Percentiles rank a stretch among this genome's conserved stretches.
These are phyloP conservation scores for Eledona agricola DNA, from an alignment of 2,888 invertebrate species.

Conservation along the genomic window DNA sequence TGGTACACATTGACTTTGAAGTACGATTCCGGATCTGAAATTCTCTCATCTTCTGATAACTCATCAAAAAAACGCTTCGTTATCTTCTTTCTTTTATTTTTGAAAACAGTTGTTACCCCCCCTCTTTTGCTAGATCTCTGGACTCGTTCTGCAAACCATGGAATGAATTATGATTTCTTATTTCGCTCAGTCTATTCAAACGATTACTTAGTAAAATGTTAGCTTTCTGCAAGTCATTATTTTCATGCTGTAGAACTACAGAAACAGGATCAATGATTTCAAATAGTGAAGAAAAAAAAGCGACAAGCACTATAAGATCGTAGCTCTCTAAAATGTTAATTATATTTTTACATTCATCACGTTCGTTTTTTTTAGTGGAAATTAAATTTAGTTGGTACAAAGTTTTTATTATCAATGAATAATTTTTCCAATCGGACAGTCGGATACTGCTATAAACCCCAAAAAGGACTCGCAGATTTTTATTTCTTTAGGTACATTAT, in stretches of 20 bases:
- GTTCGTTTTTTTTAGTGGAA: constrained; percentile 1
- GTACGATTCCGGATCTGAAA: constrained; percentile 39
- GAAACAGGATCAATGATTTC: constrained; percentile 50
- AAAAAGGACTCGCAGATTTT: constrained; percentile 10
- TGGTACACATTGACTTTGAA: constrained; percentile 40
- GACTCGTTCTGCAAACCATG: constrained; percentile 1
- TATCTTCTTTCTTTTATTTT: background rate
- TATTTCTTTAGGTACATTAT: constrained; percentile 6
- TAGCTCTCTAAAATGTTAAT: constrained; percentile 40
- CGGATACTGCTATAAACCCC: constrained; percentile 5
- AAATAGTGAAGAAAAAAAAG: constrained; percentile 51
- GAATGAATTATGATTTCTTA: constrained; percentile 32
- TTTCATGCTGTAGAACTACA: constrained; percentile 37
- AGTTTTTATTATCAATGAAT: background rate
- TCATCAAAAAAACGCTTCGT: constrained; percentile 40
- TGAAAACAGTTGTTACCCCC: constrained; percentile 41
- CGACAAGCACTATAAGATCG: constrained; percentile 45
- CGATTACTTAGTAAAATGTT: constrained; percentile 41
- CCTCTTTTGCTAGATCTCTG: constrained; percentile 43
- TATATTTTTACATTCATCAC: constrained; percentile 27
- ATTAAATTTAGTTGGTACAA: constrained; percentile 1
- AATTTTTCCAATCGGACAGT: constrained; percentile 1
- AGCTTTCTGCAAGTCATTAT: constrained; percentile 41
- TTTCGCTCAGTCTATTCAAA: constrained; percentile 39
- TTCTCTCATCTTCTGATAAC: constrained; percentile 42